These are phyloP conservation scores for Siniperca obscura DNA, from an alignment of 2,797 vertebrate genomes.

Conservation along the genomic window DNA sequence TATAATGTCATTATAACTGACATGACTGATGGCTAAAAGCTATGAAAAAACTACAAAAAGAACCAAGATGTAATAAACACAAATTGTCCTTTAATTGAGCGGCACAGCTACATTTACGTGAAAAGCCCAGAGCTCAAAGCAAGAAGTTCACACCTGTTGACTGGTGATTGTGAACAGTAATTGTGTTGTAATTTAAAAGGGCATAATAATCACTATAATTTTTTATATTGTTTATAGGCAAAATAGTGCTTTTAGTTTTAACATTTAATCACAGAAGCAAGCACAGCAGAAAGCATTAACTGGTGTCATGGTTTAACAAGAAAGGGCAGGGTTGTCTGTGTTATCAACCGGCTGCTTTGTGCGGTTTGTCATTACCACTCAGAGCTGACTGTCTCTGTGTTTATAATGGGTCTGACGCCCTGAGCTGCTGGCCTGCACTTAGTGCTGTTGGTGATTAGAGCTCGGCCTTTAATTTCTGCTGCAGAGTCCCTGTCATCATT, in stretches of 20 bases:
- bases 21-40: not conserved
- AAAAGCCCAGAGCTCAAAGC: not conserved
- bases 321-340: constrained; percentile 23
- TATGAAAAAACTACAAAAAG: not conserved
- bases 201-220: constrained; percentile 27
- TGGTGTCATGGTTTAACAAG: constrained; percentile 39
- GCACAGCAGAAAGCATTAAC: constrained; percentile 20
- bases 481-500: constrained; percentile 29
- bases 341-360: constrained; percentile 30
- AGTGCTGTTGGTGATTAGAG: constrained; percentile 47
- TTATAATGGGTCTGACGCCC: constrained; percentile 55
- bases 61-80: not conserved
- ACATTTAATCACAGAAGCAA: constrained; percentile 29
- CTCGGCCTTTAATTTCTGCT: constrained; percentile 41
- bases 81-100: not conserved
- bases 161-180: not conserved
- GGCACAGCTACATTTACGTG: not conserved
- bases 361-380: constrained; percentile 51
- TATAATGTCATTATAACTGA: not conserved
- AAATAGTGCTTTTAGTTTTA: constrained; percentile 12
- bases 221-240: not conserved
- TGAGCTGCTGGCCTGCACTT: constrained; percentile 38
- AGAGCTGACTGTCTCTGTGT: constrained; percentile 26
- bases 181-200: constrained; percentile 16
- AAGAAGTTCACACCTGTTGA: constrained; percentile 25